A percentile compares a stretch with the other conserved stretches of the same genome.
phyloP scores from a whole-genome alignment of 2,888 invertebrate species.

The Metellina segmentata region DNA sequence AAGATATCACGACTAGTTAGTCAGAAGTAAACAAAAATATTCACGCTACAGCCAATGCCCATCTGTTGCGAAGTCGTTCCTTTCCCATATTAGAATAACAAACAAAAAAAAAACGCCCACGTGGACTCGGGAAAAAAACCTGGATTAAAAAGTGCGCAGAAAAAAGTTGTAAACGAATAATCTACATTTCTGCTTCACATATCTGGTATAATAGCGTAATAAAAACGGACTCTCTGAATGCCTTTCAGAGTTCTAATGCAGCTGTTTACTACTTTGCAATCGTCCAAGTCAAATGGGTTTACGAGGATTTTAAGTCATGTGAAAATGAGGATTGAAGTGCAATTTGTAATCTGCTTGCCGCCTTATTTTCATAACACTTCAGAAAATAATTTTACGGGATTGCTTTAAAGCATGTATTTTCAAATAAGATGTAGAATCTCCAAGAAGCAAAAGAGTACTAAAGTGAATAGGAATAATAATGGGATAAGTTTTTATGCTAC shows the following conservation, averaged over 20 bases:
- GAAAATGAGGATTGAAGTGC: conserved; percentile 2
- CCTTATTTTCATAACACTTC: too few relatives aligned
- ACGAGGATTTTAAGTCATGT: not conserved
- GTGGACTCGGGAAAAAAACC: not conserved
- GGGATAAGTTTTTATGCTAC: too few relatives aligned
- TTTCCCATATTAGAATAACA: conserved; percentile 45
- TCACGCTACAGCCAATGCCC: conserved; percentile 63
- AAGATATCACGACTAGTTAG: conserved; percentile 69
- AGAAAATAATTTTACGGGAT: too few relatives aligned
- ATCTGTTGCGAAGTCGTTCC: conserved; percentile 62
- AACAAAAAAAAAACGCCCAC: not conserved
- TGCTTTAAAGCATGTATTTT: too few relatives aligned
- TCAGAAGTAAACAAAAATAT: conserved; percentile 75
- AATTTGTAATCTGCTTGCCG: too few relatives aligned
- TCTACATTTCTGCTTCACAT: conserved; percentile 15
- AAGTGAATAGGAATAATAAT: too few relatives aligned
- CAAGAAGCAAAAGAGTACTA: too few relatives aligned
- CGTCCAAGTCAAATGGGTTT: conserved; percentile 13
- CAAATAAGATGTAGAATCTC: too few relatives aligned
- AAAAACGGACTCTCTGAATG: conserved; percentile 11
- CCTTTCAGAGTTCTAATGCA: conserved; percentile 18
- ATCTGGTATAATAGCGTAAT: conserved; percentile 30
- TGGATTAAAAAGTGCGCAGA: not conserved
- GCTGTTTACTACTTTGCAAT: conserved; percentile 1
- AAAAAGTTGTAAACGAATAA: conserved; percentile 19